A percentile compares a stretch with the other conserved stretches of the same genome.
These are phyloP conservation scores for Acyrthosiphon pisum DNA, from an alignment of 1,140 invertebrate genomes.

Conservation along the genomic window DNA sequence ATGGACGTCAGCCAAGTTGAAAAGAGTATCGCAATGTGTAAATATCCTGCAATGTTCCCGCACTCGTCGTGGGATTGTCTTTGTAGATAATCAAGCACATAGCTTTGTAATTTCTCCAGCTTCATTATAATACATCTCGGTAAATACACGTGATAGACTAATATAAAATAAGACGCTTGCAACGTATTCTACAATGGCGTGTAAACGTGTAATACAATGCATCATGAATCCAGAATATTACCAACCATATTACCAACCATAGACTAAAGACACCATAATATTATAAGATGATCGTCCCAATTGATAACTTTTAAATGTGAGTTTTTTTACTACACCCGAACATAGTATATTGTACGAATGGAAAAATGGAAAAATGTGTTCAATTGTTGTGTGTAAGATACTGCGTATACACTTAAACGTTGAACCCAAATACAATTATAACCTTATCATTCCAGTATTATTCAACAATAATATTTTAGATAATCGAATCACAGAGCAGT, in stretches of 20 bases:
- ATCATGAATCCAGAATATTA: background rate
- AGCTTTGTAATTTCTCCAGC: background rate
- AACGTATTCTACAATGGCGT: background rate
- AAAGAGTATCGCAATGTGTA: background rate
- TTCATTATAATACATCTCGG: background rate
- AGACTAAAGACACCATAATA: background rate
- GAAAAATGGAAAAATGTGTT: background rate
- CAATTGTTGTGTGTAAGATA: background rate
- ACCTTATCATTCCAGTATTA: background rate
- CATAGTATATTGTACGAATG: background rate
- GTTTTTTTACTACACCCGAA: background rate
- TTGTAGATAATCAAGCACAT: background rate
- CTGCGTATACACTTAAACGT: background rate
- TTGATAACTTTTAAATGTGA: background rate
- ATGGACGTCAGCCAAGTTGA: background rate
- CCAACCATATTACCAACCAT: background rate
- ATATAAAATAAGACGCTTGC: background rate
- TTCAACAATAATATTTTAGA: background rate
- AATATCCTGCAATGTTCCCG: background rate
- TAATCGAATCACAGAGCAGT: background rate
- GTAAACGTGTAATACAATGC: background rate
- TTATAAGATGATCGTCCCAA: background rate
- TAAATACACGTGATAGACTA: background rate
- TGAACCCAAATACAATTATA: background rate
- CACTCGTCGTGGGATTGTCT: background rate